Conservation (phyloP, 2,888 invertebrate genomes). For the Euclidia mi region DNA sequence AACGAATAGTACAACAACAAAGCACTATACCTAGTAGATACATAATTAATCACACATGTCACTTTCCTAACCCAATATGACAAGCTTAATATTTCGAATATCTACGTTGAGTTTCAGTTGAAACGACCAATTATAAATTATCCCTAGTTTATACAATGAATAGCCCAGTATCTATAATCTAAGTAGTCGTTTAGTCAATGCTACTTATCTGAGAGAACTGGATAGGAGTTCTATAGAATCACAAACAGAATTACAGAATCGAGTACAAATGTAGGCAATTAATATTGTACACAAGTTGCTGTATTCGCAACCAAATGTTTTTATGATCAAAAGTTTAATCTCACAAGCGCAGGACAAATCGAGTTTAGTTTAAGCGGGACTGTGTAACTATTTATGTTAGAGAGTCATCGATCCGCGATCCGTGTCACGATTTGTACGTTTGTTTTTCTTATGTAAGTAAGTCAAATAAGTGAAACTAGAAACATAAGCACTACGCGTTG, state of each 20-base stretch:
- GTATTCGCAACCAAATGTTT: constrained; percentile 2
- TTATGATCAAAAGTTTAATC: constrained; percentile 8
- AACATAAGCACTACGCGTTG: constrained; percentile 39
- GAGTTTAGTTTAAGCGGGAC: not conserved
- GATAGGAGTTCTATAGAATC: constrained; percentile 10
- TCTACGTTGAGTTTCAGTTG: not conserved
- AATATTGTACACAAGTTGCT: constrained; percentile 4
- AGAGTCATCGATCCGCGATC: constrained; percentile 9
- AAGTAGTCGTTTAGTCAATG: constrained; percentile 17
- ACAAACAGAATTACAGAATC: constrained; percentile 12
- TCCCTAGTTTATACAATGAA: constrained; percentile 24
- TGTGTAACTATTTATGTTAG: constrained; percentile 25
- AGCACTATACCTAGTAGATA: too few relatives aligned
- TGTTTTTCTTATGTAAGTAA: constrained; percentile 50
- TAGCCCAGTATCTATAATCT: constrained; percentile 25
- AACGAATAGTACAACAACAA: too few relatives aligned
- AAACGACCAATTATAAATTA: not conserved
- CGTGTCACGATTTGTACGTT: constrained; percentile 32
- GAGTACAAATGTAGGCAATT: constrained; percentile 19
- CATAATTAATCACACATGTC: too few relatives aligned
- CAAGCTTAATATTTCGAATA: too few relatives aligned
- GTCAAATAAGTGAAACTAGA: constrained; percentile 46
- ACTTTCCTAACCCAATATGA: too few relatives aligned
- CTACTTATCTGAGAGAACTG: constrained; percentile 17
- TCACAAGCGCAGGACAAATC: not conserved